Evolutionary conservation across 2,797 vertebrate genomes (phyloP).

Genomic region (Hypotaenidia okinawae): DNA sequence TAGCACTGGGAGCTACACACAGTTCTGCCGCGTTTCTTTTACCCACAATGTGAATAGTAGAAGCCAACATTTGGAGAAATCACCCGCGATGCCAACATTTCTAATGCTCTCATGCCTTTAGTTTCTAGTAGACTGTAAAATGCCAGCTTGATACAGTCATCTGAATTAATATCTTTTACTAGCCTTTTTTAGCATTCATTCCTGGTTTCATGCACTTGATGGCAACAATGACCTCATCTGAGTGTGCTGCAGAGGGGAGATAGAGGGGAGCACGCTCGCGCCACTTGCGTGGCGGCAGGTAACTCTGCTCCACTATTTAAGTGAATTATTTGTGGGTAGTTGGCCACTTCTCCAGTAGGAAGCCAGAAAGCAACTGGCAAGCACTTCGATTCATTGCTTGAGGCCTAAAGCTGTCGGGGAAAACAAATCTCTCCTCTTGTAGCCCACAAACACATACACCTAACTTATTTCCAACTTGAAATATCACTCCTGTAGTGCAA

Average conservation of each 20-base stretch:
- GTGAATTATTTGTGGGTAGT: not conserved
- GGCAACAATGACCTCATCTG: not conserved
- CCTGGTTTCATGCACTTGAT: not conserved
- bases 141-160: conserved; percentile 53
- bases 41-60: not conserved
- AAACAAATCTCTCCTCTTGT: conserved; percentile 16
- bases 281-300: not conserved
- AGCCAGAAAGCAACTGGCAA: conserved; percentile 20
- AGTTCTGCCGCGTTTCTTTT: not conserved
- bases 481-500: not conserved
- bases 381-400: not conserved
- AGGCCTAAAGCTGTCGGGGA: not conserved
- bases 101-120: conserved; percentile 36
- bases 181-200: conserved; percentile 26
- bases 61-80: conserved; percentile 64
- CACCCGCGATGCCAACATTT: conserved; percentile 51
- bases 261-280: accelerated
- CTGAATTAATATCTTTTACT: conserved; percentile 48
- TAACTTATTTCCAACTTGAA: conserved; percentile 7
- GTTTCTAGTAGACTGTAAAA: conserved; percentile 65
- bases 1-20: not conserved
- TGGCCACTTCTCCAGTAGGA: not conserved
- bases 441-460: not conserved
- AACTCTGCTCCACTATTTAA: not conserved
- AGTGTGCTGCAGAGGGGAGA: not conserved